Evolutionary conservation across 2,888 invertebrate species (phyloP), one percentile per base, ranked within the genome.

Genomic region (Chrysodeixis includens): DNA sequence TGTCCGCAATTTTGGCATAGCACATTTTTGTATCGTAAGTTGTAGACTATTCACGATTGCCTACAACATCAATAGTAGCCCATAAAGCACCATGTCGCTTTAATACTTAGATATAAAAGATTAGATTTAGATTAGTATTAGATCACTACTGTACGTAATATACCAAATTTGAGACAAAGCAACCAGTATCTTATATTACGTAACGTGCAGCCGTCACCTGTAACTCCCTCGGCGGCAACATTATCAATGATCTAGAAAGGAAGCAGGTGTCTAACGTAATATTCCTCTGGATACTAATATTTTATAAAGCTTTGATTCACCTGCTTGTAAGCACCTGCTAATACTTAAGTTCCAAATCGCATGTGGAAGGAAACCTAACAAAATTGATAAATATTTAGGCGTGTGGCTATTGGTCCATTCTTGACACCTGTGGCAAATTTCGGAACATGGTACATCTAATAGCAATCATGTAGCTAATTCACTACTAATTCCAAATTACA

Each of bases 251-350:
- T 64, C 58, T 54, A 18, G n/a, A 62, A 46, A 58, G 62, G 56
- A 75, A 71, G 46, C 75, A 75, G 75, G 46, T 75, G 62, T 18
- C 52, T 61, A 51, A 56, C 32, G 60, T 56, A 54, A 44, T 46
- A 16, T 32, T 56, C 14, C 4, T 30, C 6, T 51, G 32, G 8
- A 16, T 35, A 51, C 16, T 56, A 53, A 58, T 12, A 64, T 30
- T 62, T 40, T 30, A 26, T 40, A 22, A 30, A 14, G 10, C 44
- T 52, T 56, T n/a, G 40, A 40, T 40, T 30, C 59, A 69, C 52
- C 54, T 69, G 70, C 10, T n/a, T 14, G 1, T n/a, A n/a, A n/a
- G 10, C 60, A 66, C 40, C 65, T 70, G 59, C 35, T 12, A 16
- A 7, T 46, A 44, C 7, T 18, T 1, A 57, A 30, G 1, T 26